Evolutionary conservation across 2,888 invertebrate genomes (phyloP).

Genomic region (Lycocerus yunnanus): DNA sequence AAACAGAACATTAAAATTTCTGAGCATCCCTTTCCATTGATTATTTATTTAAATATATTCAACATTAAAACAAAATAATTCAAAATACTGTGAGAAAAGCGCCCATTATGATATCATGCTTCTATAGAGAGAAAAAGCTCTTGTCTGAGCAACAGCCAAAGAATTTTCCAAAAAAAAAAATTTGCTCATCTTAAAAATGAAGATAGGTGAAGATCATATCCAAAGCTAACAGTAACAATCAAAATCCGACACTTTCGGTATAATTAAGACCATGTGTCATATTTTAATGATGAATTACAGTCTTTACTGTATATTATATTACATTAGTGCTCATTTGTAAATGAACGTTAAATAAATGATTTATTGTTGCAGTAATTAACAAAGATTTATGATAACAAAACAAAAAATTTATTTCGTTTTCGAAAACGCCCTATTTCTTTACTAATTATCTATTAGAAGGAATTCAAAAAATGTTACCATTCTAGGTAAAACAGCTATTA

Average conservation of each 20-base stretch:
- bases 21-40: too few species aligned
- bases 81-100: too few species aligned
- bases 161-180: too few species aligned
- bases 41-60: too few species aligned
- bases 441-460: slow-evolving; percentile 33
- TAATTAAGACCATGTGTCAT: slow-evolving; percentile 29
- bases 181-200: background rate
- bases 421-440: slow-evolving; percentile 18
- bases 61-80: too few species aligned
- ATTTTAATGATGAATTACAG: slow-evolving; percentile 29
- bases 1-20: too few species aligned
- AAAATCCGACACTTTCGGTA: slow-evolving; percentile 22
- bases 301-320: slow-evolving; percentile 31
- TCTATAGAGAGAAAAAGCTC: too few species aligned
- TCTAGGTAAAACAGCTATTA: slow-evolving; percentile 36
- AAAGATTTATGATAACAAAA: slow-evolving; percentile 23
- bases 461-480: slow-evolving; percentile 35
- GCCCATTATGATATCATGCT: too few species aligned
- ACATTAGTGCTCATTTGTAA: slow-evolving; percentile 34
- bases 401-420: slow-evolving; percentile 20
- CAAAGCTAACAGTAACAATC: slow-evolving; percentile 17
- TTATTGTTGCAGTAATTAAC: slow-evolving; percentile 30
- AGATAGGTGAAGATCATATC: slow-evolving; percentile 8
- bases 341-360: slow-evolving; percentile 33
- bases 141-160: too few species aligned